Base-by-base conservation (phyloP, 2,888 invertebrate species). In the Eupithecia dodoneata region DNA sequence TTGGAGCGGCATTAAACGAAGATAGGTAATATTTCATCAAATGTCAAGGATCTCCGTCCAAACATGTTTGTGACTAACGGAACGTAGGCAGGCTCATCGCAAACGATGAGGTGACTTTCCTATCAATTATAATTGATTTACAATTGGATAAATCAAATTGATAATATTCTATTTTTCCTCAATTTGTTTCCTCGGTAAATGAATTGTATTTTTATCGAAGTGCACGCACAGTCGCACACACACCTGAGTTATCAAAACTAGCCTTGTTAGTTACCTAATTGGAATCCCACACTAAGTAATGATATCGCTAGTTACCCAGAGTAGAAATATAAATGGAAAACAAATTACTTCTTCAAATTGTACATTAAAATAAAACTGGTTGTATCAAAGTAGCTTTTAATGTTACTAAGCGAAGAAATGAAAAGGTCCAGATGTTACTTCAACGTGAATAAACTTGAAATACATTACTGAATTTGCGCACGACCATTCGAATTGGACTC, bases 391-490 rank as follows among this genome's bases (percentile, higher is more conserved):
- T 65, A 49, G 72, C 47, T 70, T 74, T 78, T 76, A 74, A 76
- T 76, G 79, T 80, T 79, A 66, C 75, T 65, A 78, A 74, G 78
- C 77, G 41, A 76, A 75, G 76, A 79, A 78, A 77, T 77, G 67
- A 73, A 76, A 79, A 77, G 41, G 63, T 69, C 74, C 81, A 81
- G 79, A 81, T 80, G 80, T 79, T 80, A 69, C 15, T 78, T 76
- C 71, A 78, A 76, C 74, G 75, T 75, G 75, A 79, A 81, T 77
- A 71, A 80, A 78, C 83, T 81, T 82, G 81, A 75, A 82, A 83
- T 83, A 83, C 80, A 87, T 87, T 83, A 85, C 72, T 84, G 75
- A 86, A 87, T 87, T 86, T 82, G 84, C 85, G 84, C 86, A 85
- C 87, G 85, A 81, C 78, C 82, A 81, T 66, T 59, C 79, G 74